These are phyloP conservation scores for Chrysopa pallens DNA, from an alignment of 1,140 invertebrate genomes.

Conservation along the genomic window DNA sequence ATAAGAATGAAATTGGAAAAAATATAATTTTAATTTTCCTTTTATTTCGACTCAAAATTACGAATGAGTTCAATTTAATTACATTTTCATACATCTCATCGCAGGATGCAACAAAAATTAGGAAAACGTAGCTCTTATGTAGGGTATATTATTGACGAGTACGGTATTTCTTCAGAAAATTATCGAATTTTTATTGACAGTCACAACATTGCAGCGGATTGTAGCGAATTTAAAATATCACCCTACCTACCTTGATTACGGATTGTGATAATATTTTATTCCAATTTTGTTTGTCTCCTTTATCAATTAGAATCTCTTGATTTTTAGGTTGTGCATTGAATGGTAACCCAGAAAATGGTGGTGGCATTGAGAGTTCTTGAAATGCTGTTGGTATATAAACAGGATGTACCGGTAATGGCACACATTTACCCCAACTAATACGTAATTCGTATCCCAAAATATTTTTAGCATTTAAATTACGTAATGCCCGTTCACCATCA, in stretches of 20 bases:
- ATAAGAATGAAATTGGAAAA: too few relatives aligned
- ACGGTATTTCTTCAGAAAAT: too few relatives aligned
- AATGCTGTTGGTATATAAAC: constrained; percentile 91
- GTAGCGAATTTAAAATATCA: too few relatives aligned
- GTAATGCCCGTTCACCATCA: constrained; percentile 69
- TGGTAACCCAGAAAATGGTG: constrained; percentile 68
- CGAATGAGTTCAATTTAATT: too few relatives aligned
- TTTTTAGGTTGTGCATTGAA: constrained; percentile 80
- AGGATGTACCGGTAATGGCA: constrained; percentile 81
- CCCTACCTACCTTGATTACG: constrained; percentile 93
- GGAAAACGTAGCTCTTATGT: too few relatives aligned
- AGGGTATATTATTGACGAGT: too few relatives aligned
- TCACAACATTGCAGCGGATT: too few relatives aligned
- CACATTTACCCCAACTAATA: constrained; percentile 94
- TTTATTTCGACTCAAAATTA: too few relatives aligned
- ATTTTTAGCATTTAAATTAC: constrained; percentile 64
- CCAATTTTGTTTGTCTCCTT: constrained; percentile 49
- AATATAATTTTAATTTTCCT: too few relatives aligned
- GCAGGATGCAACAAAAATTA: too few relatives aligned
- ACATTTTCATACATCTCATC: too few relatives aligned
- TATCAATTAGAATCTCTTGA: constrained; percentile 23
- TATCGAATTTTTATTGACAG: too few relatives aligned
- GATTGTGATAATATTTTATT: constrained; percentile 68
- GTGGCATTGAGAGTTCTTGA: constrained; percentile 62
- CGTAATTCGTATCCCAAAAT: constrained; percentile 90